Base-by-base conservation (phyloP, 2,888 invertebrate species). In the Arge pagana region DNA sequence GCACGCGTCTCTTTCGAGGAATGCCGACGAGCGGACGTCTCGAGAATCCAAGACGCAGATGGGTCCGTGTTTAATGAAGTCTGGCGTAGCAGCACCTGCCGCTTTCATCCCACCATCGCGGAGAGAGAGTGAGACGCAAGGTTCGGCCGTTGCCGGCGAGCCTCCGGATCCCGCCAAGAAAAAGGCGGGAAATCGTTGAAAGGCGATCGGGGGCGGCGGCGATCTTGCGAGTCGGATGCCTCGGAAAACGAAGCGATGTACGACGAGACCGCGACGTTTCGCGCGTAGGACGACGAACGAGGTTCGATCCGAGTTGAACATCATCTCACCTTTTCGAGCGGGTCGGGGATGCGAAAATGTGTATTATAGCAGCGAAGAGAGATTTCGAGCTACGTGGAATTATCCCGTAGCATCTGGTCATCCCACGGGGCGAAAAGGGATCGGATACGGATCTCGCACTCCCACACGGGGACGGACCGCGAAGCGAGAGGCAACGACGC, bases 61-160 rank as follows among this genome's bases (percentile, higher is more conserved):
- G 72, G 68, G 68, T 70, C 70, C 69, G 68, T 64, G 70, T 70
- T 72, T 71, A 70, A 72, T 71, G 70, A 72, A 72, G 71, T 72
- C 68, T 70, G 70, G 68, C 42, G 18, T 61, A 59, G 61, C 62
- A 66, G 72, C 72, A 72, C 72, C 71, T 72, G 72, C 72, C 71
- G 65, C 70, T 69, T 70, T 68, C 68, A 60, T 69, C 59, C 64
- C 60, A 64, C 59, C 61, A 35, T 50, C 53, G 50, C 42, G 31
- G 50, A 51, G 48, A 54, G 30, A 28, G 35, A 28, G 49, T 15
- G 30, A 21, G 36, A 24, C 26, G 37, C 16, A 37, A 8, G 19
- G 18, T 6, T 8, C 58, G 50, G 19, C 52, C 42, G 26, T 64
- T 59, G 55, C 55, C 55, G 55, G 42, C 33, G 33, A 8, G 33